Conservation (phyloP, 2,888 invertebrate species). For the Pristionchus mayeri region DNA sequence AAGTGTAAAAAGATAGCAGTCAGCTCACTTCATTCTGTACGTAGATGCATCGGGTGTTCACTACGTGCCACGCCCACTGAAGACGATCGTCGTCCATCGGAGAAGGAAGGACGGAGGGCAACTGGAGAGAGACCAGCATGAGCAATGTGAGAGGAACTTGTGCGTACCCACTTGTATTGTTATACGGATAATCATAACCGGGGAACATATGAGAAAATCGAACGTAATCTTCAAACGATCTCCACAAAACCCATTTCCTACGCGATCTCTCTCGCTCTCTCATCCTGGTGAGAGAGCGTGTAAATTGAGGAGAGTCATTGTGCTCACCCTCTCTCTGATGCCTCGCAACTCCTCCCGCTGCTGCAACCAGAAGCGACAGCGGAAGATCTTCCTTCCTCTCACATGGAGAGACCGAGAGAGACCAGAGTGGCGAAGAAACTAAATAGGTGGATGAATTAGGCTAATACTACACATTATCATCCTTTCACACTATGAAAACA, state of each 20-base stretch:
- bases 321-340: conserved; percentile 53
- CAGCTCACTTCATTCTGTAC: conserved; percentile 51
- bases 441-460: too few relatives aligned
- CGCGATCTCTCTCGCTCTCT: too few relatives aligned
- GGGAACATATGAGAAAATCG: too few relatives aligned
- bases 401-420: conserved; percentile 6
- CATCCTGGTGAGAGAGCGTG: too few relatives aligned
- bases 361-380: conserved; percentile 57
- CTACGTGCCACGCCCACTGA: conserved; percentile 75
- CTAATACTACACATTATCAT: too few relatives aligned
- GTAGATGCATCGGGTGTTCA: conserved; percentile 69
- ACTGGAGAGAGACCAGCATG: not conserved
- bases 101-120: conserved; percentile 6
- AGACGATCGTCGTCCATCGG: conserved; percentile 46
- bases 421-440: conserved; percentile 59
- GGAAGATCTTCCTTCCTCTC: conserved; percentile 54
- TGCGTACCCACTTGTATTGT: too few relatives aligned
- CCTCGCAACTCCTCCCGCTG: conserved; percentile 62
- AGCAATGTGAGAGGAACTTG: too few relatives aligned
- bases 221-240: too few relatives aligned
- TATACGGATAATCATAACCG: too few relatives aligned
- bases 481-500: not conserved
- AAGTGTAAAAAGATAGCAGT: too few relatives aligned
- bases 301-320: too few relatives aligned
- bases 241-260: too few relatives aligned